Evolutionary conservation across 1,140 invertebrate species (phyloP).

Genomic region (Drosophila mojavensis): DNA sequence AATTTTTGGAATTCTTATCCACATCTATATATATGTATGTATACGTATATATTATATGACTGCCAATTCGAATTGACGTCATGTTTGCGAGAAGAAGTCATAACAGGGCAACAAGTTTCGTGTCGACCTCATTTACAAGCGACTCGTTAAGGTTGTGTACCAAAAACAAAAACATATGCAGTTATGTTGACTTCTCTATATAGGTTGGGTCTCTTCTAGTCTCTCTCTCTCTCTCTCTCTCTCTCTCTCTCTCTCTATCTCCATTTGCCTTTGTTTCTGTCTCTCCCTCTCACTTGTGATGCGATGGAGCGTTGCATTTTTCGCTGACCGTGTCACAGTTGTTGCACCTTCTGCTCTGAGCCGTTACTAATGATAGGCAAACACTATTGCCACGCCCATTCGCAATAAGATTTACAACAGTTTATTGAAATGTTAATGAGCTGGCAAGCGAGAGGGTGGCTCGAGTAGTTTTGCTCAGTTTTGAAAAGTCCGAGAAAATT

Average conservation of each 20-base stretch:
- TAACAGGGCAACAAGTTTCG: constrained; percentile 51
- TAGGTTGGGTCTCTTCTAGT: not conserved
- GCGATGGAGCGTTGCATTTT: constrained; percentile 52
- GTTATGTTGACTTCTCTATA: constrained; percentile 3
- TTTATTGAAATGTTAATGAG: constrained; percentile 35
- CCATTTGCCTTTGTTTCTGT: too few relatives aligned
- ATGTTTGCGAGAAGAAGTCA: constrained; percentile 17
- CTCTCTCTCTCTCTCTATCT: not conserved
- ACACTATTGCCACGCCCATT: constrained; percentile 43
- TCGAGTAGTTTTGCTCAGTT: not conserved
- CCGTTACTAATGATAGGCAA: constrained; percentile 63
- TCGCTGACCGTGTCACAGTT: constrained; percentile 34
- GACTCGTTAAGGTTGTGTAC: constrained; percentile 18
- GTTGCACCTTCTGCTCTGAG: constrained; percentile 51
- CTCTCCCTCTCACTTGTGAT: constrained; percentile 15
- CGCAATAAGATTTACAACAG: constrained; percentile 8
- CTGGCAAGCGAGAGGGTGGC: constrained; percentile 6
- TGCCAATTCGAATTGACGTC: constrained; percentile 61
- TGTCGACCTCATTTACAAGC: constrained; percentile 29
- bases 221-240: not conserved
- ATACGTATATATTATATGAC: constrained; percentile 33
- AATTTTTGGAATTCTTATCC: constrained; percentile 59
- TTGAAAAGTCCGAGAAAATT: too few relatives aligned
- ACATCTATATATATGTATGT: not conserved
- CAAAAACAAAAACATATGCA: constrained; percentile 16